phyloP scores from a whole-genome alignment of 2,797 vertebrate species.

The Enteromius argenteus region DNA sequence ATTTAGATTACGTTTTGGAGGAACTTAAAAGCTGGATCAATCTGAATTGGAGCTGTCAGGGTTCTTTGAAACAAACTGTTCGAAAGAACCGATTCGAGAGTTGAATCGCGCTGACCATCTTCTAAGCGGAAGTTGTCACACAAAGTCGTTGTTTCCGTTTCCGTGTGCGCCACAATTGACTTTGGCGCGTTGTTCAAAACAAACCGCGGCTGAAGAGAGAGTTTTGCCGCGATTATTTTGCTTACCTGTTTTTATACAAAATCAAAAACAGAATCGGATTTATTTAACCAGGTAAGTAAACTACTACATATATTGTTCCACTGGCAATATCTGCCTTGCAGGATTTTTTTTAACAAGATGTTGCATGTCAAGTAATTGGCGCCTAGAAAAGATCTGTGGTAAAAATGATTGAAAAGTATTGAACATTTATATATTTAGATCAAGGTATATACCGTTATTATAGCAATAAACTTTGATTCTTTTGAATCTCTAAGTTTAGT shows the following conservation, averaged over 20 bases:
- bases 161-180: constrained; percentile 15
- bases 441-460: background rate
- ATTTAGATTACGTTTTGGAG: background rate
- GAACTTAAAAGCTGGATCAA: background rate
- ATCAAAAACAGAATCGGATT: background rate
- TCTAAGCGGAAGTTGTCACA: background rate
- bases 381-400: constrained; percentile 6
- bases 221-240: background rate
- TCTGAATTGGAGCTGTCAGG: background rate
- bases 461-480: background rate
- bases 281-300: constrained; percentile 13
- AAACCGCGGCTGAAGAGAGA: constrained; percentile 11
- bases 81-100: background rate
- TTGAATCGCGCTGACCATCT: background rate
- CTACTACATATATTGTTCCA: background rate
- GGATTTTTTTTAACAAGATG: background rate
- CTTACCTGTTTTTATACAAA: background rate
- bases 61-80: background rate
- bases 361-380: background rate
- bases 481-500: background rate
- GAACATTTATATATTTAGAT: no score
- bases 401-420: background rate
- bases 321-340: background rate
- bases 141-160: constrained; percentile 14
- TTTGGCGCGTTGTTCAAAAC: constrained; percentile 61